Conservation (phyloP, 2,888 invertebrate species). For the Polyploca ridens region DNA sequence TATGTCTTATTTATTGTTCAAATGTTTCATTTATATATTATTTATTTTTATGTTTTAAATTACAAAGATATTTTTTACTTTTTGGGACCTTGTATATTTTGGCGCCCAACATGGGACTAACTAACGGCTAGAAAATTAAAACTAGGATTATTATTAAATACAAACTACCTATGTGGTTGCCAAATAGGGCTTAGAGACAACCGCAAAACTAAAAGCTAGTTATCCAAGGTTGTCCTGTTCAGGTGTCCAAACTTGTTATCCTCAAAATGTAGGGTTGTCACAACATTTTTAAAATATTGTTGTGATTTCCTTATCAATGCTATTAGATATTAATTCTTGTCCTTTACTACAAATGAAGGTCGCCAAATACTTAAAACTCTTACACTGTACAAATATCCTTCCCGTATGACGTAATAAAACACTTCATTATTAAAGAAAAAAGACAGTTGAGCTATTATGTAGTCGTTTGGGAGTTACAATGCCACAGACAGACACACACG, state of each 20-base stretch:
- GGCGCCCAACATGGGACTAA: slow-evolving; percentile 10
- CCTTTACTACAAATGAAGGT: background rate
- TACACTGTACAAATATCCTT: background rate
- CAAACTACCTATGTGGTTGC: background rate
- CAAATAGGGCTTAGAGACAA: background rate
- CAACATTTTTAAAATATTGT: no score
- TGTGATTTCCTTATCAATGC: no score
- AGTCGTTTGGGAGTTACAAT: no score
- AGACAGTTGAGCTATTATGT: no score
- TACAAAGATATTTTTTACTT: no score
- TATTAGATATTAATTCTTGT: no score
- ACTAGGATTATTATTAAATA: background rate
- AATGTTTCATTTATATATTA: no score
- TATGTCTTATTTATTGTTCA: no score
- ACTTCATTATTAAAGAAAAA: background rate
- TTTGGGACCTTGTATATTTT: background rate
- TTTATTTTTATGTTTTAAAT: no score
- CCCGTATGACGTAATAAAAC: no score
- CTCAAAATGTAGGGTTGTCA: background rate
- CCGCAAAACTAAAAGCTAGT: slow-evolving; percentile 7
- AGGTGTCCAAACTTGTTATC: slow-evolving; percentile 12
- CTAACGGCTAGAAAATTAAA: background rate
- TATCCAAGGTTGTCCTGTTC: background rate
- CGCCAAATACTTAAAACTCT: background rate
- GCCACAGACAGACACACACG: no score